These are phyloP conservation scores for Beris chalybata DNA, from an alignment of 2,888 invertebrate species.

Conservation along the genomic window DNA sequence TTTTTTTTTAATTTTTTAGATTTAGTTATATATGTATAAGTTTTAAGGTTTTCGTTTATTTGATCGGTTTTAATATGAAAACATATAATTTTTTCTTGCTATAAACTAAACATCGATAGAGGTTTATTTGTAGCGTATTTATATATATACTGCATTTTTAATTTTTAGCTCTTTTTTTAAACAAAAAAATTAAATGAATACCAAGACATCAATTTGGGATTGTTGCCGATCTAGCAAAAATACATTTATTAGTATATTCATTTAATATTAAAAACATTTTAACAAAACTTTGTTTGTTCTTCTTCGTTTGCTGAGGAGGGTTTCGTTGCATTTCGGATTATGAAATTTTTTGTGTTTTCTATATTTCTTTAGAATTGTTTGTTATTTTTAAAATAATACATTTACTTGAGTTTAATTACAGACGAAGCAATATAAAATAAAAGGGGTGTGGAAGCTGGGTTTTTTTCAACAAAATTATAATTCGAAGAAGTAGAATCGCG, in stretches of 20 bases:
- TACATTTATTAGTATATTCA: background rate
- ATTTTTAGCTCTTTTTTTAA: background rate
- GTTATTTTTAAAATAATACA: background rate
- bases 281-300: conserved; percentile 1
- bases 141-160: background rate
- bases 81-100: background rate
- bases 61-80: background rate
- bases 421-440: background rate
- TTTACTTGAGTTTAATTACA: background rate
- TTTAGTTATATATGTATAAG: background rate
- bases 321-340: conserved; percentile 30
- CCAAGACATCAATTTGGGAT: no score
- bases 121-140: background rate
- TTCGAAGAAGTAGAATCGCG: background rate
- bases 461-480: background rate
- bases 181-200: no score
- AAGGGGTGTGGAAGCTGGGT: no score
- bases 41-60: background rate
- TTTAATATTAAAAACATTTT: background rate
- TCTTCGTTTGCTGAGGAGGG: conserved; percentile 27
- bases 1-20: background rate
- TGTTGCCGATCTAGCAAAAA: conserved; percentile 5
- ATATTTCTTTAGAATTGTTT: conserved; percentile 5
- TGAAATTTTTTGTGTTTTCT: conserved; percentile 5
- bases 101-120: conserved; percentile 15